Conservation (phyloP, 1,140 invertebrate genomes). For the Sesamia nonagrioides region DNA sequence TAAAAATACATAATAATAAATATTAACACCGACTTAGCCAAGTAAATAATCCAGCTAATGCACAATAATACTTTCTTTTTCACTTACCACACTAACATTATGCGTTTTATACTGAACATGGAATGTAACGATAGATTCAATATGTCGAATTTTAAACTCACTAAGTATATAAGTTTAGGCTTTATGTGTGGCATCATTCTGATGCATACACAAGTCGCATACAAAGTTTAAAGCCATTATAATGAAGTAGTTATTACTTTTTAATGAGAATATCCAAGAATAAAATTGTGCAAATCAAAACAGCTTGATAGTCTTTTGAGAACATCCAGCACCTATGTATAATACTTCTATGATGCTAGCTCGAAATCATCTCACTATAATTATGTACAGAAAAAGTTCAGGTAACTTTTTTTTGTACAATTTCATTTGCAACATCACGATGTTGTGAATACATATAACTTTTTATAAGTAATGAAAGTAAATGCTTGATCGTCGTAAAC, state of each 20-base stretch:
- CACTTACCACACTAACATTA: constrained; percentile 71
- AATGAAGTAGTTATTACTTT: background rate
- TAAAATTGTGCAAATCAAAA: constrained; percentile 40
- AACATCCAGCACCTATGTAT: constrained; percentile 70
- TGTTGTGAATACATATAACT: constrained; percentile 33
- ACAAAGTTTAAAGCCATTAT: constrained; percentile 32
- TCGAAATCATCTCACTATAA: constrained; percentile 48
- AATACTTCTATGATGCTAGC: constrained; percentile 55
- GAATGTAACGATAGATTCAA: constrained; percentile 67
- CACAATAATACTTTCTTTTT: constrained; percentile 83
- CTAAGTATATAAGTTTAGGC: constrained; percentile 27
- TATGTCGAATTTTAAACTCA: constrained; percentile 1
- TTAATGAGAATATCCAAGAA: background rate
- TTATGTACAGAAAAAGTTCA: constrained; percentile 75
- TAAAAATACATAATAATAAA: constrained; percentile 87
- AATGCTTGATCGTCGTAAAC: constrained; percentile 56
- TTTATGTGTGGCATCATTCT: constrained; percentile 19
- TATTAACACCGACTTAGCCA: constrained; percentile 84
- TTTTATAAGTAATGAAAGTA: constrained; percentile 54
- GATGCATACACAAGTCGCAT: constrained; percentile 8
- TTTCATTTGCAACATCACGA: constrained; percentile 53
- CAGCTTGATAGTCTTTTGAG: constrained; percentile 43
- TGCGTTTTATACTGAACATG: constrained; percentile 67
- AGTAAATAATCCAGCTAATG: constrained; percentile 78
- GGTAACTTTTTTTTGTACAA: constrained; percentile 85